phyloP scores from a whole-genome alignment of 2,797 vertebrate genomes.

The Microtus obscurus region DNA sequence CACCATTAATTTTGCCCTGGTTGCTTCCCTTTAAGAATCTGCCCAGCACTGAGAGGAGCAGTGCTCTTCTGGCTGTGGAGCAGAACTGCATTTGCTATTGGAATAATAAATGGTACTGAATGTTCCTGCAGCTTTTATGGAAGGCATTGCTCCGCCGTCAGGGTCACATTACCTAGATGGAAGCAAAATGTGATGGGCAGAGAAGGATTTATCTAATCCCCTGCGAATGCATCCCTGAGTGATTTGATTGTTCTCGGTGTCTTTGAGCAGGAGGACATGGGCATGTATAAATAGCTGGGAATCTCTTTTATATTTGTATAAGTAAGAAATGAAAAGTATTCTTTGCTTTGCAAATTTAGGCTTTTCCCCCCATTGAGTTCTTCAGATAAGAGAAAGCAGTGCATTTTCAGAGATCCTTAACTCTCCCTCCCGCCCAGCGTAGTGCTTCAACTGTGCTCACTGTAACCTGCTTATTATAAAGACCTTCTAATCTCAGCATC shows the following conservation, averaged over 20 bases:
- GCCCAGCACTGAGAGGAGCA: not conserved
- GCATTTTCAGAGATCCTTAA: conserved; percentile 53
- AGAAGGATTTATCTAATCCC: conserved; percentile 51
- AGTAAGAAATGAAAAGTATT: conserved; percentile 18
- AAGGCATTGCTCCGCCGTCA: conserved; percentile 29
- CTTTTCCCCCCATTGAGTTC: not conserved
- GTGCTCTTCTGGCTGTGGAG: not conserved
- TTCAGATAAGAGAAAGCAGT: conserved; percentile 38
- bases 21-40: conserved; percentile 1
- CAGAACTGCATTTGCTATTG: not conserved
- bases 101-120: conserved; percentile 56
- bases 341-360: conserved; percentile 40
- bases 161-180: conserved; percentile 58
- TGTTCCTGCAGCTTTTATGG: conserved; percentile 55
- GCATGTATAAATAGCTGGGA: not conserved
- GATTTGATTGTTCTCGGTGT: conserved; percentile 25
- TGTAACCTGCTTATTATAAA: conserved; percentile 12
- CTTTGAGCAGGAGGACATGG: not conserved
- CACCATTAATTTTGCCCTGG: not conserved
- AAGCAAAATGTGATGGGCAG: conserved; percentile 49
- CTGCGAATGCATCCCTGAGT: not conserved
- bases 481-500: conserved; percentile 44
- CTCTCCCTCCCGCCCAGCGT: not conserved
- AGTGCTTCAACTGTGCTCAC: not conserved
- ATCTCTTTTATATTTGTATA: conserved; percentile 36